Conservation (phyloP, 64 coral and sea anemone genomes). For the Orbicella faveolata region DNA sequence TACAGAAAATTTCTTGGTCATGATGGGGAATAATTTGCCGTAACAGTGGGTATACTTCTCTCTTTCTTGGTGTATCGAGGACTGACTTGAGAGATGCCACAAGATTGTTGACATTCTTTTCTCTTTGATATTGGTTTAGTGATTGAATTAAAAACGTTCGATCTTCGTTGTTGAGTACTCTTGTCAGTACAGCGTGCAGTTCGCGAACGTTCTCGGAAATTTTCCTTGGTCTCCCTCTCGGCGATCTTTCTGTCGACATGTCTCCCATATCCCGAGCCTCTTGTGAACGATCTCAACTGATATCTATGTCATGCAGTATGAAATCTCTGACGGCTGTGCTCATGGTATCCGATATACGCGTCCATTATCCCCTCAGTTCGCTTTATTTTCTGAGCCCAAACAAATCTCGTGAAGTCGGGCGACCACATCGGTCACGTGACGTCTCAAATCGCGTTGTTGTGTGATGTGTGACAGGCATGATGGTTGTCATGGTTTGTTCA, state of each 20-base stretch:
- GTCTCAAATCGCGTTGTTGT: background rate
- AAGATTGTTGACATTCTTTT: constrained; percentile 61
- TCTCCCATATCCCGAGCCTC: background rate
- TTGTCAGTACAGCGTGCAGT: constrained; percentile 44
- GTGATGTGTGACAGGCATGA: background rate
- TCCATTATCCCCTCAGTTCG: background rate
- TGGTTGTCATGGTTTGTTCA: too few species aligned
- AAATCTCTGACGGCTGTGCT: background rate
- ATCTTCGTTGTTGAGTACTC: constrained; percentile 63
- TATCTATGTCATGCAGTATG: background rate
- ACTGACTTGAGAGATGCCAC: constrained; percentile 60
- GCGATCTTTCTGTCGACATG: constrained; percentile 14
- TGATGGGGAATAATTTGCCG: constrained; percentile 66
- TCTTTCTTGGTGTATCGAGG: constrained; percentile 69
- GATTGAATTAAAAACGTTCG: constrained; percentile 76
- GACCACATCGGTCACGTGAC: constrained; percentile 17
- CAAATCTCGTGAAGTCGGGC: constrained; percentile 6
- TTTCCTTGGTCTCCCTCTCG: constrained; percentile 56
- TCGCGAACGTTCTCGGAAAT: constrained; percentile 83
- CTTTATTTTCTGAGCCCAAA: constrained; percentile 15
- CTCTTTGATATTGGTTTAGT: constrained; percentile 86
- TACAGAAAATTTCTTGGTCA: constrained; percentile 59
- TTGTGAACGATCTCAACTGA: background rate
- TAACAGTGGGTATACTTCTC: constrained; percentile 78
- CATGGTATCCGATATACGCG: background rate